These are phyloP conservation scores for Amphimedon queenslandica DNA, from an alignment of 37 sponge, comb jelly and placozoan genomes.

Conservation along the genomic window DNA sequence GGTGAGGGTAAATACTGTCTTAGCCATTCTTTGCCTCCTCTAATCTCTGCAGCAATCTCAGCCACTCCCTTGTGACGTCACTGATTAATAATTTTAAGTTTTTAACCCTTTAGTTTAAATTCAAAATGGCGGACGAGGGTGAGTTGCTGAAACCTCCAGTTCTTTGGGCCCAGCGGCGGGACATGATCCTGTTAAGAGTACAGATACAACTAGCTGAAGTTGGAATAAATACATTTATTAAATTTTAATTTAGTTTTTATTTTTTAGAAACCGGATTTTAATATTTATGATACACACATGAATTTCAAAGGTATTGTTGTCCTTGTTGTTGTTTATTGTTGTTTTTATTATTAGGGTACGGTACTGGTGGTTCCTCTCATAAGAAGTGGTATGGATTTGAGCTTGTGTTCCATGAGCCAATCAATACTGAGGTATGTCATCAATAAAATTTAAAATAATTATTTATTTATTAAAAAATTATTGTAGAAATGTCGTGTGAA, in stretches of 20 bases:
- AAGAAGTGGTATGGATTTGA: slow-evolving; percentile 60
- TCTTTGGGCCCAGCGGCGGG: slow-evolving; percentile 72
- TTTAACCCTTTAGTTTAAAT: too few relatives aligned
- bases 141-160: slow-evolving; percentile 39
- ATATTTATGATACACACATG: slow-evolving; percentile 49
- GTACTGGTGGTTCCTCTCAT: slow-evolving; percentile 59
- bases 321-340: background rate
- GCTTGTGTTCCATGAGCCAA: slow-evolving; percentile 63
- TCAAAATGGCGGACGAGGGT: background rate
- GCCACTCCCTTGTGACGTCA: too few relatives aligned
- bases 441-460: background rate
- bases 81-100: too few relatives aligned
- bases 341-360: slow-evolving; percentile 26
- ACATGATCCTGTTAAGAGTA: slow-evolving; percentile 54
- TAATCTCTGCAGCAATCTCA: background rate
- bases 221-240: slow-evolving; percentile 1
- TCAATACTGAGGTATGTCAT: slow-evolving; percentile 60
- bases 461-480: slow-evolving; percentile 1
- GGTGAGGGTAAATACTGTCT: background rate
- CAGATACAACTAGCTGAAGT: slow-evolving; percentile 54
- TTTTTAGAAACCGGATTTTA: slow-evolving; percentile 71
- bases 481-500: slow-evolving; percentile 52
- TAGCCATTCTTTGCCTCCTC: background rate
- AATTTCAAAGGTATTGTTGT: slow-evolving; percentile 52
- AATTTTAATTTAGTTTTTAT: background rate